phyloP scores from a whole-genome alignment of 2,797 vertebrate species.

The Merluccius polli region DNA sequence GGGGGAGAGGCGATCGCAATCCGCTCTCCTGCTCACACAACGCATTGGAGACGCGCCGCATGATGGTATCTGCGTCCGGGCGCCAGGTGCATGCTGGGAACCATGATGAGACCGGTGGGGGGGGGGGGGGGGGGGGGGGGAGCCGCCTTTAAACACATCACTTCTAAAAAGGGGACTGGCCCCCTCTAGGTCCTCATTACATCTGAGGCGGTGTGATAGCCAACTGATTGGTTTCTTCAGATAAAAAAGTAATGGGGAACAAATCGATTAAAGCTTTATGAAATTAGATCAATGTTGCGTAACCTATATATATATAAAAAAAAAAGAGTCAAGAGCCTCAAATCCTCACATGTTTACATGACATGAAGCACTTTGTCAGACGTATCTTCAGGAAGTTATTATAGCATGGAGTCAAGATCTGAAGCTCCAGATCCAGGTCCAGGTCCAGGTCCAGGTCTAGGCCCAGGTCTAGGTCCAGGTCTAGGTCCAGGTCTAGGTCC shows the following conservation, averaged over 20 bases:
- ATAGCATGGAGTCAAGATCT: too few relatives aligned
- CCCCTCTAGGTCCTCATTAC: not conserved
- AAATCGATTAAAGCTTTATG: not conserved
- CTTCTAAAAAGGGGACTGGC: not conserved
- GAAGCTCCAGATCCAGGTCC: too few relatives aligned
- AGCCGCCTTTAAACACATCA: not conserved
- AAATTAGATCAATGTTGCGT: not conserved
- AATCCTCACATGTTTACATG: slow-evolving; percentile 27
- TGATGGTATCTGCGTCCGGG: not conserved
- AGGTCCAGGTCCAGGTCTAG: too few relatives aligned
- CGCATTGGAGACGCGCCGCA: not conserved
- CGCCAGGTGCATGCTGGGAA: not conserved
- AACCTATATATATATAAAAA: too few relatives aligned
- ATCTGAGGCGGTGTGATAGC: not conserved
- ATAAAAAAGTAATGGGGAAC: not conserved
- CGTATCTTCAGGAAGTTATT: too few relatives aligned
- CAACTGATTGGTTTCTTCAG: not conserved
- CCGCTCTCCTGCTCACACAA: not conserved
- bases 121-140: too few relatives aligned
- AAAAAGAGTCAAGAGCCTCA: slow-evolving; percentile 11
- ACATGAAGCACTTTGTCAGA: slow-evolving; percentile 48
- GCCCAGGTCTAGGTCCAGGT: too few relatives aligned
- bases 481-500: too few relatives aligned
- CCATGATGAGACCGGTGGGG: too few relatives aligned
- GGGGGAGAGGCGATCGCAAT: too few relatives aligned